These are phyloP conservation scores for Opisthocomus hoazin DNA, from an alignment of 2,113 vertebrate genomes.

Conservation along the genomic window DNA sequence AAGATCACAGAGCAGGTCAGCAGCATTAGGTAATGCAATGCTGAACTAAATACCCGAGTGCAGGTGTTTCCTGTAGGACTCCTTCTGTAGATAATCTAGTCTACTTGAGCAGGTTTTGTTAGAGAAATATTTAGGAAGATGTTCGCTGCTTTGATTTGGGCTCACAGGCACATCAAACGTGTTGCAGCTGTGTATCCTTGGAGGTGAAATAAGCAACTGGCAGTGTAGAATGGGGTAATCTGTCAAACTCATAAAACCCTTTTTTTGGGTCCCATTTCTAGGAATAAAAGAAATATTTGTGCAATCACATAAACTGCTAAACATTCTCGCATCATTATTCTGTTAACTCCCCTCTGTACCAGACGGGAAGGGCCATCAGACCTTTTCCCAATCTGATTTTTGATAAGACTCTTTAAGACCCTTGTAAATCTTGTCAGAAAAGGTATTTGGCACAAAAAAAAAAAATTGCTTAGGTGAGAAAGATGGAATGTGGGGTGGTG, in stretches of 20 bases:
- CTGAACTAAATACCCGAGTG: background rate
- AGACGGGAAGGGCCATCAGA: background rate
- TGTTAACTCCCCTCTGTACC: slow-evolving; percentile 23
- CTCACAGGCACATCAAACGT: background rate
- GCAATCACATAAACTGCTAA: background rate
- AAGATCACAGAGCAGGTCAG: slow-evolving; percentile 23
- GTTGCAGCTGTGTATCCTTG: background rate
- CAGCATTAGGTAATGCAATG: background rate
- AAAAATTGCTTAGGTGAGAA: background rate
- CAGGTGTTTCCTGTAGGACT: slow-evolving; percentile 17
- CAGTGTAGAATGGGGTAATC: background rate
- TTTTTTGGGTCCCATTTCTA: background rate
- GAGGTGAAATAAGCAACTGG: background rate
- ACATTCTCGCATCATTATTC: background rate
- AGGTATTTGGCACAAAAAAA: background rate
- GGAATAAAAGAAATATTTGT: slow-evolving; percentile 25
- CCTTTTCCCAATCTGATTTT: background rate
- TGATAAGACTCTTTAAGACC: background rate
- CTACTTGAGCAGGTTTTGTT: background rate
- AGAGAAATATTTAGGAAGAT: slow-evolving; percentile 14
- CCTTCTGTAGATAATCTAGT: background rate
- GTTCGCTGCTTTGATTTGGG: background rate
- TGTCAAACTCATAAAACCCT: background rate
- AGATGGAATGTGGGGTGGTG: background rate
- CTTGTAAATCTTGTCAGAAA: slow-evolving; percentile 20